phyloP scores from a whole-genome alignment of 2,888 invertebrate genomes.

The Spatulosminthurus flaviceps region DNA sequence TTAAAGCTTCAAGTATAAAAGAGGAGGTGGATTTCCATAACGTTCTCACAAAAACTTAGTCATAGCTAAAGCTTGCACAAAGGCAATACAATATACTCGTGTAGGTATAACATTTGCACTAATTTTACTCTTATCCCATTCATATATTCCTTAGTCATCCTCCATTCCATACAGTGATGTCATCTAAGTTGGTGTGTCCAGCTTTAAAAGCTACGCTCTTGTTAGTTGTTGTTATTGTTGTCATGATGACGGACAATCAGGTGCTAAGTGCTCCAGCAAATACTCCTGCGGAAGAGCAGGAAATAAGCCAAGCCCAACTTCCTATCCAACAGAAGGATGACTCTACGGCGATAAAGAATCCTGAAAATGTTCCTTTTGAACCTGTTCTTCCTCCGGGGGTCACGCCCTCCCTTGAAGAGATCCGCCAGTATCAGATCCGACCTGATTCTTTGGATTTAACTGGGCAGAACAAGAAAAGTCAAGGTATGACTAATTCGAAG shows the following conservation, averaged over 20 bases:
- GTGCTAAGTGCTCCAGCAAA: background rate
- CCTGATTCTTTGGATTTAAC: constrained; percentile 22
- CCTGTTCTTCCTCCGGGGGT: background rate
- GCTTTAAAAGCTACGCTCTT: background rate
- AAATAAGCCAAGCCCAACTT: background rate
- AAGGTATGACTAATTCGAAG: no score
- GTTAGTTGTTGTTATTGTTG: background rate
- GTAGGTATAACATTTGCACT: background rate
- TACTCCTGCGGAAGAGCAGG: background rate
- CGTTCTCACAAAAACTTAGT: constrained; percentile 3
- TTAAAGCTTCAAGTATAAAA: background rate
- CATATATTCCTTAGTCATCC: background rate
- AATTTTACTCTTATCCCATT: constrained; percentile 15
- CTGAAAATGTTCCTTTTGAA: constrained; percentile 6
- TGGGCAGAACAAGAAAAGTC: constrained; percentile 5
- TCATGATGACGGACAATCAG: background rate
- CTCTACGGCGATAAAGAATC: constrained; percentile 8
- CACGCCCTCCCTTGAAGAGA: background rate
- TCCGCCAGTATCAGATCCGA: constrained; percentile 13
- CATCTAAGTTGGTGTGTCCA: background rate
- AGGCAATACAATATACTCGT: no score
- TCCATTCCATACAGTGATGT: constrained; percentile 6
- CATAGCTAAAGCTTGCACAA: background rate
- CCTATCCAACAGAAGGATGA: background rate
- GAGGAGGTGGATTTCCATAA: constrained; percentile 5